Conservation (phyloP, 2,888 invertebrate species). For the Stictocephala bisonia region DNA sequence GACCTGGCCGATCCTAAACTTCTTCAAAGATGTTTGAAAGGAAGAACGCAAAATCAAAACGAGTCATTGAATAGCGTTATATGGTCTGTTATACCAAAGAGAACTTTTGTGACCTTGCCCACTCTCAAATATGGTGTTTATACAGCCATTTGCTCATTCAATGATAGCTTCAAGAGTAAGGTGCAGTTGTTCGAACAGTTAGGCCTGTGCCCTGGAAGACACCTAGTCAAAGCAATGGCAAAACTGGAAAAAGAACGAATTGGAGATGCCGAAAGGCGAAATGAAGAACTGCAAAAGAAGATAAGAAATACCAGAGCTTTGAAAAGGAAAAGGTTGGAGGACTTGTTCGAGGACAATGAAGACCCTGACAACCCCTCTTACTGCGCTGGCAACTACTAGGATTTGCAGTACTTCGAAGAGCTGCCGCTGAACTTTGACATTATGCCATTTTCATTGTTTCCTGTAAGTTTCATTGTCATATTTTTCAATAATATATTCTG, state of each 20-base stretch:
- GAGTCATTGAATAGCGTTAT: slow-evolving; percentile 36
- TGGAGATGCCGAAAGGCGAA: slow-evolving; percentile 1
- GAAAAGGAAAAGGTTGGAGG: slow-evolving; percentile 31
- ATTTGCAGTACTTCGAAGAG: no score
- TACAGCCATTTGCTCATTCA: slow-evolving; percentile 41
- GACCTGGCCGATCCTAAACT: slow-evolving; percentile 17
- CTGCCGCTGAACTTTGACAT: no score
- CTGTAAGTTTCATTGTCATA: neutral
- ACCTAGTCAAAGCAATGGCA: slow-evolving; percentile 24
- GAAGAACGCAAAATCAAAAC: slow-evolving; percentile 44
- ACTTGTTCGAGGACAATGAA: slow-evolving; percentile 28
- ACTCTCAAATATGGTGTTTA: slow-evolving; percentile 44
- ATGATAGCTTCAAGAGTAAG: slow-evolving; percentile 38
- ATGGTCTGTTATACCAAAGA: slow-evolving; percentile 48
- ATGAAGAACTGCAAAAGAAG: slow-evolving; percentile 23
- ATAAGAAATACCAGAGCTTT: slow-evolving; percentile 25
- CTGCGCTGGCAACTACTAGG: slow-evolving; percentile 1
- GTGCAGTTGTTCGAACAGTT: slow-evolving; percentile 19
- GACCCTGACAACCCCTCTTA: slow-evolving; percentile 12
- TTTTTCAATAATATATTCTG: no score
- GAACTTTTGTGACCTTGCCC: slow-evolving; percentile 39
- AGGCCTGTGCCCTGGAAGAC: slow-evolving; percentile 27
- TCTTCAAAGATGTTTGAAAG: slow-evolving; percentile 37
- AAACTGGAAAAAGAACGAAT: neutral
- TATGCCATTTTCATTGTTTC: neutral